Conservation (phyloP, 2,113 vertebrate species). For the Ginglymostoma cirratum region DNA sequence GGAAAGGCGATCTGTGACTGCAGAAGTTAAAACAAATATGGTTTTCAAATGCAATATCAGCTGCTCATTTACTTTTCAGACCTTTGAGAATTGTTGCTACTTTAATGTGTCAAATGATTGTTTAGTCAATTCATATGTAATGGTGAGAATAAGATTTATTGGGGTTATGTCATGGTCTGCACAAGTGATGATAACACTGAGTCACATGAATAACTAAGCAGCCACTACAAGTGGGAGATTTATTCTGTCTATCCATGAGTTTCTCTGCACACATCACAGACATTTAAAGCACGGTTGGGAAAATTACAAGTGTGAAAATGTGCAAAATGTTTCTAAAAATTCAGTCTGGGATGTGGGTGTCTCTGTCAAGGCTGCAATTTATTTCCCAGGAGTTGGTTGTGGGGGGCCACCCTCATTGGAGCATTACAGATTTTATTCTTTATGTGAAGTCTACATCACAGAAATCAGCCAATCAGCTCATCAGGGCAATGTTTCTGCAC, state of each 20-base stretch:
- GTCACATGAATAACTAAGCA: not conserved
- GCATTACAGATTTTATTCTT: not conserved
- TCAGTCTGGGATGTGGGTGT: not conserved
- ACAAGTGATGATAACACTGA: not conserved
- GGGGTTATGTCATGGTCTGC: not conserved
- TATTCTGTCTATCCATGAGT: not conserved
- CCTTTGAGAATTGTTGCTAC: not conserved
- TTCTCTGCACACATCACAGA: too few species aligned
- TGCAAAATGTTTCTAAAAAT: not conserved
- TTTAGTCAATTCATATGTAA: constrained; percentile 22
- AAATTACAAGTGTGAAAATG: not conserved
- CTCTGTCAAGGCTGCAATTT: not conserved
- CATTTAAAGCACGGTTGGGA: not conserved
- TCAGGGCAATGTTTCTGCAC: not conserved
- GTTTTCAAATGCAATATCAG: not conserved
- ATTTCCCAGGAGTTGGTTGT: not conserved
- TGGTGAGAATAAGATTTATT: not conserved
- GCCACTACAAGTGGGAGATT: not conserved
- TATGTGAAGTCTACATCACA: not conserved
- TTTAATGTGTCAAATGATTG: constrained; percentile 8
- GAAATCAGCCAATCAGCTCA: not conserved
- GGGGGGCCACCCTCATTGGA: not conserved
- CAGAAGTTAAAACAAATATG: not conserved
- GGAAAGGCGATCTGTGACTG: not conserved
- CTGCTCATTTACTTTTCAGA: not conserved